phyloP scores from a whole-genome alignment of 2,113 vertebrate genomes.

The Aegithalos caudatus region DNA sequence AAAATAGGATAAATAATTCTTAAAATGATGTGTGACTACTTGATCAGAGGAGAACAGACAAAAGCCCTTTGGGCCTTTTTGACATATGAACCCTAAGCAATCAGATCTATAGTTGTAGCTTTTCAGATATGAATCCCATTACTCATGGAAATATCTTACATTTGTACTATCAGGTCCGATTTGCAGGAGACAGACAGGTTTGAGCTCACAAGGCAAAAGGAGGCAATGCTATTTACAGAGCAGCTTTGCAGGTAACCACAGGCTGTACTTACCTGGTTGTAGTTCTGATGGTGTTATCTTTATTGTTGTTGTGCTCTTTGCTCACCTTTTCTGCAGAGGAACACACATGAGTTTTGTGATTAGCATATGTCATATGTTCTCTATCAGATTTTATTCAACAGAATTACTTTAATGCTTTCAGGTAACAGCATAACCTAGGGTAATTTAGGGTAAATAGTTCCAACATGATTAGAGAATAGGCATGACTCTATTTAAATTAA shows the following conservation, averaged over 20 bases:
- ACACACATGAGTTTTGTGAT: not conserved
- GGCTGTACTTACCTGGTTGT: slow-evolving; percentile 83
- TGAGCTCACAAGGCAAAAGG: not conserved
- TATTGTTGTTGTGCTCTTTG: slow-evolving; percentile 95
- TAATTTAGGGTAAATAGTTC: not conserved
- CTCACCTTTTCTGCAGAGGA: slow-evolving; percentile 92
- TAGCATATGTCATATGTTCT: not conserved
- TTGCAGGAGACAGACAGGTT: not conserved
- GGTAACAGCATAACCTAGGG: not conserved
- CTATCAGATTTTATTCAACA: not conserved
- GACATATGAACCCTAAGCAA: not conserved
- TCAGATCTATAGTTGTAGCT: not conserved
- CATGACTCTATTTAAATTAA: not conserved
- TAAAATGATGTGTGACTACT: not conserved
- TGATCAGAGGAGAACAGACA: not conserved
- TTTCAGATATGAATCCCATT: not conserved
- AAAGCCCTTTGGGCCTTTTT: not conserved
- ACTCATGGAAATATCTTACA: not conserved
- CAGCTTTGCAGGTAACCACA: not conserved
- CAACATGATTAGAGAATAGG: not conserved
- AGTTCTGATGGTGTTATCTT: slow-evolving; percentile 85
- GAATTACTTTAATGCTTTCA: not conserved
- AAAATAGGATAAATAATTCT: not conserved
- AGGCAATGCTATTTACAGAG: not conserved
- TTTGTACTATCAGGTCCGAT: not conserved